Conservation (phyloP, 2,113 vertebrate species). For the Pyrgilauda ruficollis region DNA sequence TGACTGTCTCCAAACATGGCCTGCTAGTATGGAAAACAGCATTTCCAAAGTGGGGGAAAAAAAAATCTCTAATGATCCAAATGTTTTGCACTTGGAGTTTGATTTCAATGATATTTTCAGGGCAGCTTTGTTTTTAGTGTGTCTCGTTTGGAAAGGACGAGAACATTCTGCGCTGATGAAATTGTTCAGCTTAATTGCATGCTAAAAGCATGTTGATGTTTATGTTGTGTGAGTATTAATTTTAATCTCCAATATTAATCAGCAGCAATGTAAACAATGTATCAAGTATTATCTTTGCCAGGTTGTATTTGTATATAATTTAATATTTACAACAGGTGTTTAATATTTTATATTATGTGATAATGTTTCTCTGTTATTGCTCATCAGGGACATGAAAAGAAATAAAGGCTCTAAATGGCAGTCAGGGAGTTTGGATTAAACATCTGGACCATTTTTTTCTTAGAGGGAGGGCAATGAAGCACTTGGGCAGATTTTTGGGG, state of each 20-base stretch:
- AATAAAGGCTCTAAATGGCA: not conserved
- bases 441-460: not conserved
- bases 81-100: not conserved
- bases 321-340: slow-evolving; percentile 46
- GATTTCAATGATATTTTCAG: slow-evolving; percentile 20
- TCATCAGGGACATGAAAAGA: slow-evolving; percentile 20
- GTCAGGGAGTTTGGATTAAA: not conserved
- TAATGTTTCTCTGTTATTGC: slow-evolving; percentile 9
- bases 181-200: slow-evolving; percentile 20
- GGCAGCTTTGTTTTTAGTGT: not conserved
- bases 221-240: slow-evolving; percentile 48
- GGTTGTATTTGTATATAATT: slow-evolving; percentile 6
- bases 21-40: not conserved
- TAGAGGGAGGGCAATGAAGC: not conserved
- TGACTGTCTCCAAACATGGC: not conserved
- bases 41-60: not conserved
- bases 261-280: slow-evolving; percentile 38
- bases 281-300: not conserved
- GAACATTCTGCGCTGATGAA: slow-evolving; percentile 44
- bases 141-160: not conserved
- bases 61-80: not conserved
- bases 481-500: not conserved
- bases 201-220: slow-evolving; percentile 57
- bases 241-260: slow-evolving; percentile 62
- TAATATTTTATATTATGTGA: slow-evolving; percentile 49